These are phyloP conservation scores for Epirrita christyi DNA, from an alignment of 2,888 invertebrate genomes.

Conservation along the genomic window DNA sequence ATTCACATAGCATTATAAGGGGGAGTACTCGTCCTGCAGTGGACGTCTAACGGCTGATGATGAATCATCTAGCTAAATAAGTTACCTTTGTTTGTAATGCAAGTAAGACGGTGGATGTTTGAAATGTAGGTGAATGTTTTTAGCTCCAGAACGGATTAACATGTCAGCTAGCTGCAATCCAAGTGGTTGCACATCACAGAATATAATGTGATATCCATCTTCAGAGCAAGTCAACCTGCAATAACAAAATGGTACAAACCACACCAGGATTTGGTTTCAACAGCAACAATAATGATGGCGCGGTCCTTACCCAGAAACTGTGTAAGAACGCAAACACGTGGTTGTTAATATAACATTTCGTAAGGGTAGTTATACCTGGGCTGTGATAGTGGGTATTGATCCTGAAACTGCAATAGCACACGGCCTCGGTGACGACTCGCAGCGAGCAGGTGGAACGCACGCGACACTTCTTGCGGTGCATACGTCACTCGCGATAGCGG, in stretches of 20 bases:
- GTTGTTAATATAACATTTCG: too few species aligned
- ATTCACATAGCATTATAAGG: too few species aligned
- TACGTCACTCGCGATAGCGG: constrained; percentile 59
- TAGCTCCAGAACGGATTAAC: constrained; percentile 54
- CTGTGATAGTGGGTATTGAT: constrained; percentile 22
- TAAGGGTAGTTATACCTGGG: constrained; percentile 38
- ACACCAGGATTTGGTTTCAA: too few species aligned
- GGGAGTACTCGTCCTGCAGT: too few species aligned
- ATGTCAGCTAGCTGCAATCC: constrained; percentile 50
- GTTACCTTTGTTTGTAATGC: constrained; percentile 41
- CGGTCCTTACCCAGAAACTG: too few species aligned
- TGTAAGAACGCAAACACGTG: too few species aligned
- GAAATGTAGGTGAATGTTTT: constrained; percentile 46
- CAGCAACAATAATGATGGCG: too few species aligned
- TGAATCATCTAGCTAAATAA: too few species aligned
- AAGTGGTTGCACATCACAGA: constrained; percentile 48
- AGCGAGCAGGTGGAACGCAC: constrained; percentile 58
- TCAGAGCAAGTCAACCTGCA: constrained; percentile 47
- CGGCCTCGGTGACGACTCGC: constrained; percentile 58
- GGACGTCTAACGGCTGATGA: too few species aligned
- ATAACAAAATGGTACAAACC: neutral
- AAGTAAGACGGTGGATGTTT: constrained; percentile 30
- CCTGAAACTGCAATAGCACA: constrained; percentile 49
- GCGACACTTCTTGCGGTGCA: constrained; percentile 45
- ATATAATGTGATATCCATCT: constrained; percentile 47